phyloP scores from a whole-genome alignment of 2,888 invertebrate genomes.

The Pelosia muscerda region DNA sequence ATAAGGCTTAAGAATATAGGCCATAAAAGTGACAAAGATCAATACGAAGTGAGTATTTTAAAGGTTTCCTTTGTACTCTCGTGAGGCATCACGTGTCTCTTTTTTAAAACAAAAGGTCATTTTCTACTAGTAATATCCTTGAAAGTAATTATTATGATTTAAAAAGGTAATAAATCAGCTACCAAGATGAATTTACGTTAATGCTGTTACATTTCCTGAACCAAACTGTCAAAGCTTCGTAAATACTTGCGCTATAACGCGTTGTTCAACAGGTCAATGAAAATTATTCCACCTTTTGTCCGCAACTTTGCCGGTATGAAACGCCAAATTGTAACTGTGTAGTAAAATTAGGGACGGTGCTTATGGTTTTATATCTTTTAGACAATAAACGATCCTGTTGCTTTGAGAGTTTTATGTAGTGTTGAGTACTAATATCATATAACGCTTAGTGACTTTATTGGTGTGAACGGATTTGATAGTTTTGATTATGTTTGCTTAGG shows the following conservation, averaged over 20 bases:
- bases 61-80: too few relatives aligned
- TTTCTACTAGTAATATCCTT: neutral
- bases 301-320: neutral
- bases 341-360: neutral
- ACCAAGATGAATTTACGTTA: neutral
- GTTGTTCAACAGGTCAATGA: conserved; percentile 14
- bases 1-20: too few relatives aligned
- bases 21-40: too few relatives aligned
- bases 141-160: neutral
- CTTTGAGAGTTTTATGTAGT: neutral
- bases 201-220: neutral
- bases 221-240: neutral
- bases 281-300: conserved; percentile 9
- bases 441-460: neutral
- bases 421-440: neutral
- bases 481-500: neutral
- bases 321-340: neutral
- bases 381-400: neutral
- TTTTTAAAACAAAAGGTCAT: neutral
- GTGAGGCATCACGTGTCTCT: too few relatives aligned
- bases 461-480: neutral
- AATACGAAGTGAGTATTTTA: too few relatives aligned
- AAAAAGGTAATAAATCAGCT: neutral
- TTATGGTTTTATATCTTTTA: neutral
- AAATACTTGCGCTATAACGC: neutral